Evolutionary conservation across 2,888 invertebrate genomes (phyloP).

Genomic region (Crioceris asparagi): DNA sequence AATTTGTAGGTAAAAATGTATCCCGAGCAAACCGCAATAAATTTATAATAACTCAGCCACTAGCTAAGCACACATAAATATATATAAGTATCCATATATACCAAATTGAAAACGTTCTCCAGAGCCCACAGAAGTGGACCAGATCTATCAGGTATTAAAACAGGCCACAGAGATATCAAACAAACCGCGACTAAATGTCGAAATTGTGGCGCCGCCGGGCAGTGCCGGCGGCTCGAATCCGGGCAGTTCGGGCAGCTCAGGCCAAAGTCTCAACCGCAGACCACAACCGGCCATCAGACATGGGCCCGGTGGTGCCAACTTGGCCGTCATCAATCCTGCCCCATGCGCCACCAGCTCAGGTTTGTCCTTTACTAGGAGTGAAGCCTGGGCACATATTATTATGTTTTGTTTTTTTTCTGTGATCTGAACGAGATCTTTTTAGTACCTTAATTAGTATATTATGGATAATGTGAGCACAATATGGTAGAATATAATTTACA

Average conservation of each 20-base stretch:
- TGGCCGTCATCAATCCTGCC: slow-evolving; percentile 53
- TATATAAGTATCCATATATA: too few species aligned
- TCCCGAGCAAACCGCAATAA: too few species aligned
- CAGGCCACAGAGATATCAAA: slow-evolving; percentile 82
- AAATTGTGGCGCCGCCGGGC: slow-evolving; percentile 31
- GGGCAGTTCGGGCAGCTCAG: slow-evolving; percentile 41
- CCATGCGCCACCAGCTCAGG: slow-evolving; percentile 62
- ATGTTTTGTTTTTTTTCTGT: too few species aligned
- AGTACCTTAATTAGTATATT: too few species aligned
- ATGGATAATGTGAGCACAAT: too few species aligned
- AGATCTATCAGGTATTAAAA: slow-evolving; percentile 90
- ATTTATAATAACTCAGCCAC: too few species aligned
- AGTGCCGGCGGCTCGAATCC: slow-evolving; percentile 30
- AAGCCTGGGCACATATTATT: too few species aligned
- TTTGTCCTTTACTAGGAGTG: slow-evolving; percentile 37
- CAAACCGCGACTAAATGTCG: slow-evolving; percentile 33
- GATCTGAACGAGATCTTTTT: too few species aligned
- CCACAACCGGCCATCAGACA: slow-evolving; percentile 26
- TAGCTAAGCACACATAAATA: too few species aligned
- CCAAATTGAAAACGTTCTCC: too few species aligned
- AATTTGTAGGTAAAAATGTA: too few species aligned
- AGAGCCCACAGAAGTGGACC: slow-evolving; percentile 59
- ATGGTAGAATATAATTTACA: too few species aligned
- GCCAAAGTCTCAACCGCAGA: slow-evolving; percentile 42
- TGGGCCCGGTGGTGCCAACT: slow-evolving; percentile 38